These are phyloP conservation scores for Drosophila tripunctata DNA, from an alignment of 2,888 invertebrate species.

Conservation along the genomic window DNA sequence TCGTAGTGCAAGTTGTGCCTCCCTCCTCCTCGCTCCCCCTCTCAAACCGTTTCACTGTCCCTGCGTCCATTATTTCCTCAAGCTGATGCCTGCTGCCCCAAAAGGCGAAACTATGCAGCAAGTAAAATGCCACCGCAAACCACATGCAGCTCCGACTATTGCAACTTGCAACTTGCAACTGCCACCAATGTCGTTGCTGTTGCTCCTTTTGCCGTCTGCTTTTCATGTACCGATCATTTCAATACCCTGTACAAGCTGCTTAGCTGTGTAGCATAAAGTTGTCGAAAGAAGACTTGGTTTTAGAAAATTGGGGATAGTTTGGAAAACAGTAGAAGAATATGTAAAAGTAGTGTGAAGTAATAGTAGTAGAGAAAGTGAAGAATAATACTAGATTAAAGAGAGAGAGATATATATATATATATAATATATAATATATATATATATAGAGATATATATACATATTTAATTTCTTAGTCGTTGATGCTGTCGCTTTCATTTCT, in stretches of 20 bases:
- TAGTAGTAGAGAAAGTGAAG: too few species aligned
- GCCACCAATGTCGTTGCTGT: constrained; percentile 12
- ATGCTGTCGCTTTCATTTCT: too few species aligned
- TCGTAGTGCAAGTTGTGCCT: constrained; percentile 31
- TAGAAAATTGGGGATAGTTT: too few species aligned
- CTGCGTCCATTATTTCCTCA: constrained; percentile 19
- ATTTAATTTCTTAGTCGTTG: too few species aligned
- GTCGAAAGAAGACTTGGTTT: too few species aligned
- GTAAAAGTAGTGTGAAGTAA: too few species aligned
- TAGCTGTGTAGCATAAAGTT: background rate
- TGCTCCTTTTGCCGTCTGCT: constrained; percentile 24
- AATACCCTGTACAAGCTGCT: background rate
- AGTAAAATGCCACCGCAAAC: constrained; percentile 70
- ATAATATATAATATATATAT: too few species aligned
- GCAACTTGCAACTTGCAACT: constrained; percentile 60
- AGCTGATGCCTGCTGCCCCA: too few species aligned
- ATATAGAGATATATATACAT: too few species aligned
- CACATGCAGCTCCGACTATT: constrained; percentile 63
- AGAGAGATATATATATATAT: too few species aligned
- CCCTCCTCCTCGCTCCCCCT: background rate
- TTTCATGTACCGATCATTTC: constrained; percentile 49
- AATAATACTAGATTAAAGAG: too few species aligned
- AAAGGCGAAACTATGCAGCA: constrained; percentile 65
- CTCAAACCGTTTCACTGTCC: background rate
- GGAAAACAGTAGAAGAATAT: too few species aligned